Base-by-base conservation (phyloP, 2,113 vertebrate genomes). In the Fregetta grallaria region DNA sequence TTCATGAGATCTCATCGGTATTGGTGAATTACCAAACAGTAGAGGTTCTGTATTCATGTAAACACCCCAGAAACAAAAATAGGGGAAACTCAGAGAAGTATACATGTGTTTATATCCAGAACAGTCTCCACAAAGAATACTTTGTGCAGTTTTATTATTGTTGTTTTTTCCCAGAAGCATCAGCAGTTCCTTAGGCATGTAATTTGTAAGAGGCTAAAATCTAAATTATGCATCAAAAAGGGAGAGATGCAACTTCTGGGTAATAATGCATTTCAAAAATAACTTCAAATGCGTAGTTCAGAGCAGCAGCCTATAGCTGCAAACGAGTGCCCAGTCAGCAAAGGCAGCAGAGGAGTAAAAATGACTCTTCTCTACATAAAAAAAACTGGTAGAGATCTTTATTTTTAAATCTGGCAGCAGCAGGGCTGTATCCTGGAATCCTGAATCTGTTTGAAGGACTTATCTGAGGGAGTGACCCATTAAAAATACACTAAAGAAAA, bases 211-310 rank as follows among this genome's bases (percentile, higher is more conserved):
- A 92, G 88, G 88, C 86, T 88, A 79, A 96, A 95, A 94, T 88
- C 92, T 95, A 92, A 96, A 96, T 97, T 96, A 96, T 96, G 88
- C 78, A 96, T 97, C 86, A 90, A 83, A 97, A 91, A 92, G 63
- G 59, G 47, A 86, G 78, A 72, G 79, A 88, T 90, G 92, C 78
- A 92, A 96, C 92, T 93, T 70, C 29, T 34, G 88, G 78, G 78
- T 73, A 88, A 90, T 79, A 74, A 74, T 14, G 42, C 82, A 50
- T 70, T 77, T 58, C 92, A 67, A 88, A 92, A 96, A 90, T 83
- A 92, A 67, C 92, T 95, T 90, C 71, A 90, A 47, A 83, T 79
- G 67, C 6, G 0, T 55, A 5, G 88, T 70, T 88, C 58, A n/a
- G 85, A 88, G 78, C 77, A 89, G 91, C 89, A 97, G 92, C 87